phyloP scores from a whole-genome alignment of 2,888 invertebrate genomes.

The Drosophila setosimentum region DNA sequence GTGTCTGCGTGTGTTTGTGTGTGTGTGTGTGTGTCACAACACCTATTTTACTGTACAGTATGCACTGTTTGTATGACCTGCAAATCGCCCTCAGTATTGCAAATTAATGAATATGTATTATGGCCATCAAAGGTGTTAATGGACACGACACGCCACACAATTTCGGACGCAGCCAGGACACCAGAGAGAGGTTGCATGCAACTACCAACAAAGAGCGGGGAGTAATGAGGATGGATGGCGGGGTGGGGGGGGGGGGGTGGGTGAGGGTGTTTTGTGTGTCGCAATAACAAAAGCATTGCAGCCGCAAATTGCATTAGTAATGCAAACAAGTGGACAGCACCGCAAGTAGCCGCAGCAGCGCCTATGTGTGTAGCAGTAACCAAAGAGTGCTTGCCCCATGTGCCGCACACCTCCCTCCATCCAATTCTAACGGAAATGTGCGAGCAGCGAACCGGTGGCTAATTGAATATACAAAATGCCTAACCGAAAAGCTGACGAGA shows the following conservation, averaged over 20 bases:
- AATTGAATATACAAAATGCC: constrained; percentile 75
- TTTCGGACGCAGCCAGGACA: constrained; percentile 33
- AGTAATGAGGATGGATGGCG: no score
- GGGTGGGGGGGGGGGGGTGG: background rate
- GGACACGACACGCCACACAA: constrained; percentile 81
- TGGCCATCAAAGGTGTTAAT: constrained; percentile 78
- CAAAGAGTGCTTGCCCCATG: background rate
- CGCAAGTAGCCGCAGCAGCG: constrained; percentile 14
- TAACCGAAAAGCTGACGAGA: constrained; percentile 43
- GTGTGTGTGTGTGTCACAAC: constrained; percentile 12
- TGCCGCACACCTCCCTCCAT: background rate
- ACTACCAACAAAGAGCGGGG: background rate
- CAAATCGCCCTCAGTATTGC: constrained; percentile 50
- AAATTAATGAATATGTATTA: constrained; percentile 81
- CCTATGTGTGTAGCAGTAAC: constrained; percentile 9
- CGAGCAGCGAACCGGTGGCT: constrained; percentile 34
- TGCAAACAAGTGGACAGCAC: constrained; percentile 71
- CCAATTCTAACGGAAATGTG: constrained; percentile 43
- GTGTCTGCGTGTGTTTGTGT: background rate
- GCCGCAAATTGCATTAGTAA: constrained; percentile 80
- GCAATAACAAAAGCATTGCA: constrained; percentile 72
- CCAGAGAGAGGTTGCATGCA: background rate
- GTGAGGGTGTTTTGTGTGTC: constrained; percentile 16
- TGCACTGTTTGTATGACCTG: constrained; percentile 17
- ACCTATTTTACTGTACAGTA: constrained; percentile 15